Conservation (phyloP, 2,113 vertebrate genomes). For the Salminus brasiliensis region DNA sequence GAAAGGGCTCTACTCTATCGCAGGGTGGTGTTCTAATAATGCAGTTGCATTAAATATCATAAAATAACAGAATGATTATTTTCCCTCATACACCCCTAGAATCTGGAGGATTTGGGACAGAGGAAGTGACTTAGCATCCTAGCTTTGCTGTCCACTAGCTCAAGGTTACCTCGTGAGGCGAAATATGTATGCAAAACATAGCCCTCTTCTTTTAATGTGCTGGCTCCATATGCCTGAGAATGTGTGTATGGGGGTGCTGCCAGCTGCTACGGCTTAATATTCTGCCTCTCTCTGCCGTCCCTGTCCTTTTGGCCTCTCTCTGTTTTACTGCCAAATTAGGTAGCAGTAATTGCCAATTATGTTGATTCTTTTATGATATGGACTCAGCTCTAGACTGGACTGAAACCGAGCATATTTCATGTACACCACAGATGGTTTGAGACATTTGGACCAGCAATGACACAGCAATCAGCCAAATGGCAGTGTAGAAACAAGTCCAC, state of each 20-base stretch:
- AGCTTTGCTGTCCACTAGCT: conserved; percentile 35
- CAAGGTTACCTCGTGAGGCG: conserved; percentile 60
- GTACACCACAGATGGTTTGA: conserved; percentile 59
- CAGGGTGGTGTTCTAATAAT: no score
- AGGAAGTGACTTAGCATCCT: not conserved
- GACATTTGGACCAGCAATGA: conserved; percentile 54
- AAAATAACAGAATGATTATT: no score
- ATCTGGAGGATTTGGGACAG: conserved; percentile 1
- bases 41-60: no score
- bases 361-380: conserved; percentile 64
- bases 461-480: conserved; percentile 46
- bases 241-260: conserved; percentile 43
- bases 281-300: conserved; percentile 57
- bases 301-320: conserved; percentile 63
- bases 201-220: conserved; percentile 54
- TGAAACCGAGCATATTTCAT: conserved; percentile 62
- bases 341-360: conserved; percentile 60
- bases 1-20: no score
- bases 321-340: conserved; percentile 66
- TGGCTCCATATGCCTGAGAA: conserved; percentile 58
- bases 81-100: no score
- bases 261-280: conserved; percentile 61
- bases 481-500: conserved; percentile 36
- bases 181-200: conserved; percentile 56
- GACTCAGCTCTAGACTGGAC: conserved; percentile 55